phyloP scores from a whole-genome alignment of 2,113 vertebrate species.

The Corapipo altera region DNA sequence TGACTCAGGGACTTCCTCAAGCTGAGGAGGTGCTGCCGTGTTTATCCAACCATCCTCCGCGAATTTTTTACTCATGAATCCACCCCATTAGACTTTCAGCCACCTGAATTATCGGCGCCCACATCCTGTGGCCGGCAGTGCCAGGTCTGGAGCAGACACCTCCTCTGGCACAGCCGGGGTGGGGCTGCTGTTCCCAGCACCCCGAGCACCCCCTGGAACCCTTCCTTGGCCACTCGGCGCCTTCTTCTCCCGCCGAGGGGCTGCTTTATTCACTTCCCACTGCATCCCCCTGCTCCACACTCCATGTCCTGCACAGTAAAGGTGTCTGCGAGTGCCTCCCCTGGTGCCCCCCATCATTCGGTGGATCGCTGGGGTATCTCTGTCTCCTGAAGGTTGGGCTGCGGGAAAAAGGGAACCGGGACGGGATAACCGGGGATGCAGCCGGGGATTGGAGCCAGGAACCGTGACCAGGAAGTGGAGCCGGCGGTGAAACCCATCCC shows the following conservation, averaged over 20 bases:
- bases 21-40: background rate
- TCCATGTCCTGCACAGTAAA: background rate
- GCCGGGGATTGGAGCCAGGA: background rate
- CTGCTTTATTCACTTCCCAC: background rate
- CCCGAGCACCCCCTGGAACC: rapidly evolving
- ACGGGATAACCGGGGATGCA: background rate
- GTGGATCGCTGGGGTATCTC: background rate
- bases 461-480: background rate
- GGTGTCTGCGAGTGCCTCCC: background rate
- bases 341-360: rapidly evolving
- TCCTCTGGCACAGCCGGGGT: rapidly evolving
- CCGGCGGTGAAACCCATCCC: background rate
- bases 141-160: background rate
- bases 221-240: background rate
- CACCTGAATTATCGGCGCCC: background rate
- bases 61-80: constrained; percentile 29
- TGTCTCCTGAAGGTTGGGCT: rapidly evolving
- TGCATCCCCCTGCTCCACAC: rapidly evolving
- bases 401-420: background rate
- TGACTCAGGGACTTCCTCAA: constrained; percentile 23
- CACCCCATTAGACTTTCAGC: background rate
- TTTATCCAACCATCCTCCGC: background rate
- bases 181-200: background rate
- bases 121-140: background rate
- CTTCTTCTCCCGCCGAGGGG: background rate